These are phyloP conservation scores for Cossypha polioptera DNA, from an alignment of 2,797 vertebrate genomes.

Conservation along the genomic window DNA sequence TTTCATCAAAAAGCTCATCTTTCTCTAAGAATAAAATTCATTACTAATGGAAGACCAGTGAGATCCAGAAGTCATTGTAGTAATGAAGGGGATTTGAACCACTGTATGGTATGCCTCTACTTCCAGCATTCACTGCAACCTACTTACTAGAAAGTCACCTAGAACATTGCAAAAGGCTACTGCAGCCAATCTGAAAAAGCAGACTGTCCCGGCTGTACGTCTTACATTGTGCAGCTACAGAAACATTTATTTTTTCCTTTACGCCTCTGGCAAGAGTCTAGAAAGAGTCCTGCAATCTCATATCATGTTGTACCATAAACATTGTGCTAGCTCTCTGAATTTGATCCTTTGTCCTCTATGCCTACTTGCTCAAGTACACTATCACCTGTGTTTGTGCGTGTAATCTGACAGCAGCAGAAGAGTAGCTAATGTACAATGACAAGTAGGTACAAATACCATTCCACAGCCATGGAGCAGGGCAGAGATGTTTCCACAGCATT, in stretches of 20 bases:
- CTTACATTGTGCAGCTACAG: neutral
- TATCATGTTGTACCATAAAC: neutral
- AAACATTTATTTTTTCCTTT: neutral
- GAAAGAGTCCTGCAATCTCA: neutral
- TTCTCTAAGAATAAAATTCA: neutral
- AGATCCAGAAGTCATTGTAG: neutral
- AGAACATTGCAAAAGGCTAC: neutral
- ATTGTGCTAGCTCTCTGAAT: neutral
- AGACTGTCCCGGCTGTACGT: neutral
- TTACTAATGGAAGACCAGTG: neutral
- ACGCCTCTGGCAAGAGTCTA: rapidly evolving
- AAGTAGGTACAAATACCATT: neutral
- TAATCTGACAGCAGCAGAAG: neutral
- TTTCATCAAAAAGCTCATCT: neutral
- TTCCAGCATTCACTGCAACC: neutral
- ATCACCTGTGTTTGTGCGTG: neutral
- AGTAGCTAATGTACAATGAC: neutral
- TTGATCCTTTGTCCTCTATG: neutral
- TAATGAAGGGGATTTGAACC: neutral
- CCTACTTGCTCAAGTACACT: neutral
- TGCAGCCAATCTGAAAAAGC: neutral
- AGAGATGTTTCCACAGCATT: neutral
- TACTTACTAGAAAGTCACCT: neutral
- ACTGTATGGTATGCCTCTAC: neutral
- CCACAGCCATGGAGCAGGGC: rapidly evolving